Conservation (phyloP, 2,113 vertebrate species). For the Cyprinodon variegatus region DNA sequence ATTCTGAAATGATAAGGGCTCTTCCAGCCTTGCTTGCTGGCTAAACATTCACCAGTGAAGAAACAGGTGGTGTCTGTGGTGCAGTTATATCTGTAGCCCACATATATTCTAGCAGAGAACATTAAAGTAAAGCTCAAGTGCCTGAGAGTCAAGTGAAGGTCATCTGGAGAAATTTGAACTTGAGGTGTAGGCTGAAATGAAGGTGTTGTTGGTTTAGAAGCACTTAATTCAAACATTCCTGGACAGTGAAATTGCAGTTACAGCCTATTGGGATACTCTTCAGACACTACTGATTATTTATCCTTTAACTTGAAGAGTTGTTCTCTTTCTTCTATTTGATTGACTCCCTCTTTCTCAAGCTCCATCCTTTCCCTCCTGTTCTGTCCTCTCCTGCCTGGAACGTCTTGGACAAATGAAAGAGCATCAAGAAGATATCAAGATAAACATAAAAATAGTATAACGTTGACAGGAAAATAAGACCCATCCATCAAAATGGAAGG, state of each 20-base stretch:
- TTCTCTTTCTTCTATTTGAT: constrained; percentile 22
- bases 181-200: background rate
- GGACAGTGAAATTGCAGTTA: background rate
- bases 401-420: constrained; percentile 66
- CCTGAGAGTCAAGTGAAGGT: constrained; percentile 33
- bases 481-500: constrained; percentile 75
- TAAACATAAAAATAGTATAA: constrained; percentile 75
- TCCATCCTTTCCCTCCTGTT: background rate
- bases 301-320: fast-evolving
- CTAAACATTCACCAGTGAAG: constrained; percentile 20
- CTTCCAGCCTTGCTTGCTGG: background rate
- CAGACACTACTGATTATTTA: background rate
- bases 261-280: background rate
- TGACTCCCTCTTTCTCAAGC: constrained; percentile 19
- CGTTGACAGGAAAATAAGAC: constrained; percentile 80
- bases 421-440: constrained; percentile 77
- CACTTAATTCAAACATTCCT: background rate
- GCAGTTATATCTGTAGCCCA: background rate
- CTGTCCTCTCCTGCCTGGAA: constrained; percentile 32
- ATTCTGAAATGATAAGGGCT: constrained; percentile 39
- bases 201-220: background rate
- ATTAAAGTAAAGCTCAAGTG: constrained; percentile 5
- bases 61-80: background rate
- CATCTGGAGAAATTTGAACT: background rate
- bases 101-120: background rate